Evolutionary conservation across 2,113 vertebrate species (phyloP).

Genomic region (Mirza zaza): DNA sequence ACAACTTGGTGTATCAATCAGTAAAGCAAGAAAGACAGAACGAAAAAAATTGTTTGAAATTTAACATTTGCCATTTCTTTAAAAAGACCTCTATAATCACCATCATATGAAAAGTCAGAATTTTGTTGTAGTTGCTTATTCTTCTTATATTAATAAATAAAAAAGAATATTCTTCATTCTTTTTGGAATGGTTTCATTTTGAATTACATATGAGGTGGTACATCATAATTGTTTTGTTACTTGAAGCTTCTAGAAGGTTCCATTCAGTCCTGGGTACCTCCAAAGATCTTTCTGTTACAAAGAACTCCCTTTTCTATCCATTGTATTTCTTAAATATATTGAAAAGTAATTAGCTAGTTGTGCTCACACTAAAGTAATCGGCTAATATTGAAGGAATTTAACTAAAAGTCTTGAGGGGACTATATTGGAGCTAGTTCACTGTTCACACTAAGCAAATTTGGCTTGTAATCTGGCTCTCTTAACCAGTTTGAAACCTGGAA

Average conservation of each 20-base stretch:
- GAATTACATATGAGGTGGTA: not conserved
- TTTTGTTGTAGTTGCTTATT: not conserved
- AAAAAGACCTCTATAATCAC: slow-evolving; percentile 14
- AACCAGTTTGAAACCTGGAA: slow-evolving; percentile 55
- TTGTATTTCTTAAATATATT: not conserved
- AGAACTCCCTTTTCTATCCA: not conserved
- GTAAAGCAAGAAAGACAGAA: slow-evolving; percentile 13
- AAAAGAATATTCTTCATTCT: too few species aligned
- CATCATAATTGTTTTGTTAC: not conserved
- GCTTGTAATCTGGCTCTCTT: slow-evolving; percentile 24
- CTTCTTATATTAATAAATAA: not conserved
- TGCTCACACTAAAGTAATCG: not conserved
- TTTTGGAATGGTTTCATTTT: slow-evolving; percentile 44
- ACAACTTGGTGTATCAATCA: not conserved
- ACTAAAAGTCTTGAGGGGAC: slow-evolving; percentile 1
- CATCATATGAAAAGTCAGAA: not conserved
- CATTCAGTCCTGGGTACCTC: not conserved
- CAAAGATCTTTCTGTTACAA: not conserved
- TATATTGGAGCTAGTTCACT: not conserved
- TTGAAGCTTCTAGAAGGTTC: not conserved
- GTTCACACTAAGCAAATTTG: not conserved
- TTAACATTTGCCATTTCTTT: slow-evolving; percentile 15
- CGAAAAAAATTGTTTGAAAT: not conserved
- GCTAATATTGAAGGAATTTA: slow-evolving; percentile 23
- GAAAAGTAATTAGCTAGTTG: not conserved